These are phyloP conservation scores for Periophthalmus magnuspinnatus DNA, from an alignment of 2,797 vertebrate species.

Conservation along the genomic window DNA sequence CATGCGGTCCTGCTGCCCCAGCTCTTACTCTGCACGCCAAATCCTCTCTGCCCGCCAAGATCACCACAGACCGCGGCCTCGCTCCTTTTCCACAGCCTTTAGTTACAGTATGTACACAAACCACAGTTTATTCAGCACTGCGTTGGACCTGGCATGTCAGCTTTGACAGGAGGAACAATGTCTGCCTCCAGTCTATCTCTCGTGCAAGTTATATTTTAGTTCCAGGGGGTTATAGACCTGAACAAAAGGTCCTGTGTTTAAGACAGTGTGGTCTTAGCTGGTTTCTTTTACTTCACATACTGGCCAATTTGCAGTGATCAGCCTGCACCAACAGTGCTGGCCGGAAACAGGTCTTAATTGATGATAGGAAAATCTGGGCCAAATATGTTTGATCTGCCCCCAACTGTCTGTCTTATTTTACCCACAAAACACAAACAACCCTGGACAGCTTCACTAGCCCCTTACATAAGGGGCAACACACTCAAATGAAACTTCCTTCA, in stretches of 20 bases:
- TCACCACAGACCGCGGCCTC: slow-evolving; percentile 74
- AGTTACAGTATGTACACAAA: slow-evolving; percentile 78
- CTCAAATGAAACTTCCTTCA: slow-evolving; percentile 30
- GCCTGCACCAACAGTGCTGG: slow-evolving; percentile 74
- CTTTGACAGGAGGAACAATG: slow-evolving; percentile 75
- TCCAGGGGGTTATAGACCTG: slow-evolving; percentile 61
- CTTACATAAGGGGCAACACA: slow-evolving; percentile 16
- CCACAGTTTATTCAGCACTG: slow-evolving; percentile 75
- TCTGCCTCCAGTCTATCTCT: slow-evolving; percentile 65
- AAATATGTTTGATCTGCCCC: slow-evolving; percentile 63
- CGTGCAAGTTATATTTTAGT: slow-evolving; percentile 69
- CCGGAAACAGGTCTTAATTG: slow-evolving; percentile 70
- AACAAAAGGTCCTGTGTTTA: slow-evolving; percentile 77
- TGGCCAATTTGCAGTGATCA: slow-evolving; percentile 73
- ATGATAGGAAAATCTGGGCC: slow-evolving; percentile 61
- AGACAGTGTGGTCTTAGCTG: slow-evolving; percentile 69
- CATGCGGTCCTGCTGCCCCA: slow-evolving; percentile 65
- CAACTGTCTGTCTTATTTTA: slow-evolving; percentile 53
- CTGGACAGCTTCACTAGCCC: slow-evolving; percentile 34
- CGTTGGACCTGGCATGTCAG: slow-evolving; percentile 68
- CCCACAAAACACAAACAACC: slow-evolving; percentile 56
- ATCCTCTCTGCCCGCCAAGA: slow-evolving; percentile 69
- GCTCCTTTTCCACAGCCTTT: slow-evolving; percentile 74
- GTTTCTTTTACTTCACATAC: slow-evolving; percentile 74
- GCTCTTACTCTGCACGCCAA: slow-evolving; percentile 60